phyloP scores from a whole-genome alignment of 2,797 vertebrate genomes.

The Bradypus variegatus region DNA sequence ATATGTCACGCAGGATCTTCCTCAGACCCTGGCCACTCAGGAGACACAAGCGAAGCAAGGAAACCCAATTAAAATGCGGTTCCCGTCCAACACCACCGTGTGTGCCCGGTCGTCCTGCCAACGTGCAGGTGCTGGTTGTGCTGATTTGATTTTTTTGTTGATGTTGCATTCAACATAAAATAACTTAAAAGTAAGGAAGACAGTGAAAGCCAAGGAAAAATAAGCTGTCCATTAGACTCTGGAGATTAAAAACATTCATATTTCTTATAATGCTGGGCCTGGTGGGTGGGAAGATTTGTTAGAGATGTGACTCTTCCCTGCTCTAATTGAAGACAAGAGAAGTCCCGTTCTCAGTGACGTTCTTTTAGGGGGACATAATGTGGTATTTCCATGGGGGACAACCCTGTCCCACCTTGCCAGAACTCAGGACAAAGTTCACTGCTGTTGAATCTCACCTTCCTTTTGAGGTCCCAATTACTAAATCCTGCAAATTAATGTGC shows the following conservation, averaged over 20 bases:
- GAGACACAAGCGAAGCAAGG: background rate
- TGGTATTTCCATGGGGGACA: accelerated
- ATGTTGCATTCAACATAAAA: background rate
- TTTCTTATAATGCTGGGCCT: background rate
- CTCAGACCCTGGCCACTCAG: too few species aligned
- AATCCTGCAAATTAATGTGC: background rate
- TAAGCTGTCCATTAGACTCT: background rate
- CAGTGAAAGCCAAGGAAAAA: constrained; percentile 1
- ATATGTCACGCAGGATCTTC: accelerated
- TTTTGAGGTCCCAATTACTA: background rate
- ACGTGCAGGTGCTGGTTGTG: background rate
- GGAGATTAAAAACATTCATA: background rate
- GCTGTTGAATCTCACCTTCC: background rate
- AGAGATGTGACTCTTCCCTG: background rate
- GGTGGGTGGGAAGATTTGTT: background rate
- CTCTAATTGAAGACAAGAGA: background rate
- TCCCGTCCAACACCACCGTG: accelerated
- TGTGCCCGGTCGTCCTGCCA: background rate
- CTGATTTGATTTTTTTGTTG: background rate
- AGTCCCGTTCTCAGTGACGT: background rate
- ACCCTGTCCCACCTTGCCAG: background rate
- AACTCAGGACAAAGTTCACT: background rate
- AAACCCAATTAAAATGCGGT: background rate
- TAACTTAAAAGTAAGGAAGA: background rate
- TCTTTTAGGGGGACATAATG: background rate